Conservation (phyloP, 2,113 vertebrate species). For the Taurulus bubalis region DNA sequence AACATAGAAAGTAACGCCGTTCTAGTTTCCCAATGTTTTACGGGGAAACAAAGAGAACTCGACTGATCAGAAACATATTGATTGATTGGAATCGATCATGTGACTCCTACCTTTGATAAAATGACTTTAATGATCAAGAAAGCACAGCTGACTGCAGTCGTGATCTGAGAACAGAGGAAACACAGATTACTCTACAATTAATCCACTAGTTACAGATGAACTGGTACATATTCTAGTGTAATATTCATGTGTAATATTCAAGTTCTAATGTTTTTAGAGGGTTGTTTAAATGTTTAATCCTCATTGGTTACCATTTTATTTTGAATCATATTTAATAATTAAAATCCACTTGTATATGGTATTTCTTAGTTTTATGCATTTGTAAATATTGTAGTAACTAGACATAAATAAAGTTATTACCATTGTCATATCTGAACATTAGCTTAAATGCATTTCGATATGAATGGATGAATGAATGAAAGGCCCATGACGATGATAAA, state of each 20-base stretch:
- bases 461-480: neutral
- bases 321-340: neutral
- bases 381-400: neutral
- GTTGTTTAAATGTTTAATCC: neutral
- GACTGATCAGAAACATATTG: too few relatives aligned
- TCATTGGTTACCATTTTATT: neutral
- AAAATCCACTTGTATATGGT: neutral
- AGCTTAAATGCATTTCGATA: neutral
- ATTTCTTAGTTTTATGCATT: neutral
- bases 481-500: neutral
- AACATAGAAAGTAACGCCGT: too few relatives aligned
- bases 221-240: neutral
- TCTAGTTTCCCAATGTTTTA: too few relatives aligned
- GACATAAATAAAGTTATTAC: neutral
- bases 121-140: slow-evolving; percentile 96
- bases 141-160: slow-evolving; percentile 92
- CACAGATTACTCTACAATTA: neutral
- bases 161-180: slow-evolving; percentile 85
- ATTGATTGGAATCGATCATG: too few relatives aligned
- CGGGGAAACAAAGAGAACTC: too few relatives aligned
- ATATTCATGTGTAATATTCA: neutral
- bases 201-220: too few relatives aligned
- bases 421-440: neutral
- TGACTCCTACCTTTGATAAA: slow-evolving; percentile 91
- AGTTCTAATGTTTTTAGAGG: neutral